These are phyloP conservation scores for Andricus quercusramuli DNA, from an alignment of 2,888 invertebrate genomes.

Conservation along the genomic window DNA sequence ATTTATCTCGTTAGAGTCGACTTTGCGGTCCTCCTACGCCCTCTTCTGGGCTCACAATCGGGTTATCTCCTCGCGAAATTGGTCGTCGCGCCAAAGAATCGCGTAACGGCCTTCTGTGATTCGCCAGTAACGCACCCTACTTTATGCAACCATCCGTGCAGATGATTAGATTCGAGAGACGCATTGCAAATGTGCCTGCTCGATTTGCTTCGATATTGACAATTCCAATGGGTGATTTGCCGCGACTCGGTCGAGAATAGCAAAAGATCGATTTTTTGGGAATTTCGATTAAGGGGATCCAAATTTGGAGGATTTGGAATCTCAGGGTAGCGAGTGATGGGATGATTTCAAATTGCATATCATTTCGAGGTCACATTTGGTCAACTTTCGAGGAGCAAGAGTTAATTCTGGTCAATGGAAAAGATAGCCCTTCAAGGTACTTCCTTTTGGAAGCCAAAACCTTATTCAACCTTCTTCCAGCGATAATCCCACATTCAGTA, in stretches of 20 bases:
- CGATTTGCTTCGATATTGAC: slow-evolving; percentile 19
- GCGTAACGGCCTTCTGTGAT: slow-evolving; percentile 40
- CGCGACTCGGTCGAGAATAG: background rate
- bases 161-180: slow-evolving; percentile 32
- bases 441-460: no score
- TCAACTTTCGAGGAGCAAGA: no score
- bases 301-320: no score
- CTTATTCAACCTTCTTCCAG: no score
- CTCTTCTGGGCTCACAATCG: slow-evolving; percentile 36
- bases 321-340: no score
- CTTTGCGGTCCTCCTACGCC: slow-evolving; percentile 34
- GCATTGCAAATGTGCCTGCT: slow-evolving; percentile 17
- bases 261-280: background rate
- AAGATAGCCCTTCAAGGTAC: no score
- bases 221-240: background rate
- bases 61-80: slow-evolving; percentile 40
- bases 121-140: slow-evolving; percentile 42
- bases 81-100: slow-evolving; percentile 35
- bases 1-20: slow-evolving; percentile 63
- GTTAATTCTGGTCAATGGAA: no score
- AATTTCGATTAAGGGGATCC: background rate
- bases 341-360: no score
- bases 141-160: slow-evolving; percentile 26
- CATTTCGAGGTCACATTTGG: no score
- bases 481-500: no score